Base-by-base conservation (phyloP, 2,888 invertebrate species). In the Coenonympha glycerion region DNA sequence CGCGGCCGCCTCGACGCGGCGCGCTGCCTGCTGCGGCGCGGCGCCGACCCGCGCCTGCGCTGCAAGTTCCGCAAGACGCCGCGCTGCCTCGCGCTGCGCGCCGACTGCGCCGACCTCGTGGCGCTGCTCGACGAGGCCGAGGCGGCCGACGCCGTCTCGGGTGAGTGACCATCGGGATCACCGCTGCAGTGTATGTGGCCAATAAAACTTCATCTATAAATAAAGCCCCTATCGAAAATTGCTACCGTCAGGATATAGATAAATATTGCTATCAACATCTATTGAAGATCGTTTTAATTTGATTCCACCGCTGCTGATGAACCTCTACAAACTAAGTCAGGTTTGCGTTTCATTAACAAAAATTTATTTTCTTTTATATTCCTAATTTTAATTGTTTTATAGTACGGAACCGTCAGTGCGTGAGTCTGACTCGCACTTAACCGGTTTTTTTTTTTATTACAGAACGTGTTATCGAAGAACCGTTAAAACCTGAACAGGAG, bases 1-100 rank as follows among this genome's bases (percentile, higher is more conserved):
- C 92, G 93, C 65, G 92, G 92, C 1, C 93, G 95, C 79, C 76
- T 88, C 28, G 63, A 11, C 6, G 68, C 58, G 39, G 93, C 93
- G 34, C 88, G 90, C 46, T 73, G 91, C 56, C 86, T 98, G 58
- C 76, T 97, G 41, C 89, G 90, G 50, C 86, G 90, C 66, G 94
- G 95, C 46, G 95, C 96, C 0, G 91, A 93, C 73, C 88, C 91
- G 6, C 82, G 82, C 75, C 89, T 56, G 36, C 55, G 49, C 49
- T 72, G 68, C 75, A 81, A 81, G 73, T 84, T 84, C 75, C 64
- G 62, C 59, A 70, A 73, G 68, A 68, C 74, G 57, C 75, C 85
- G 65, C 66, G 54, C 47, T 52, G 59, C 53, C 68, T 76, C 49
- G 76, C 74, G 41, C 57, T 46, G 33, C 54, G 59, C 28, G 59